A percentile compares a stretch with the other conserved stretches of the same genome.
Evolutionary conservation across 2,888 invertebrate genomes (phyloP).

Genomic region (Tromatobia lineatoria): DNA sequence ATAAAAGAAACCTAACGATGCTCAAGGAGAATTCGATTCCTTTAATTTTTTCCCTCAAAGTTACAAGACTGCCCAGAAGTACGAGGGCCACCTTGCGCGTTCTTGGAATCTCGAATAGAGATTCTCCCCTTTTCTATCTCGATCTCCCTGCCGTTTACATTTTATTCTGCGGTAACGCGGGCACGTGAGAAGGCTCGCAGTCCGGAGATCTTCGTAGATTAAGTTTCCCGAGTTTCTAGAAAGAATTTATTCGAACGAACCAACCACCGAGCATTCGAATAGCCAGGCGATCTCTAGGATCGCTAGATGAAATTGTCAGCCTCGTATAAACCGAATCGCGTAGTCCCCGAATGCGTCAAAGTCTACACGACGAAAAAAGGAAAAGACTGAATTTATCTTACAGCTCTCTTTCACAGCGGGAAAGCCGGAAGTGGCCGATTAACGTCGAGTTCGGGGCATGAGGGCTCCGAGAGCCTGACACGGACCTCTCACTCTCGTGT

Average conservation of each 20-base stretch:
- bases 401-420: conserved; percentile 33
- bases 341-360: background rate
- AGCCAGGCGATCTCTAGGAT: conserved; percentile 23
- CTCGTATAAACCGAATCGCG: background rate
- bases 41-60: conserved; percentile 55
- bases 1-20: no score
- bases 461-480: background rate
- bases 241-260: conserved; percentile 67
- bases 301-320: background rate
- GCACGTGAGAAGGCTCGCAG: conserved; percentile 12
- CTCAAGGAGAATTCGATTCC: conserved; percentile 2
- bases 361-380: conserved; percentile 17
- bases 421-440: conserved; percentile 74
- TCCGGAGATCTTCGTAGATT: conserved; percentile 73
- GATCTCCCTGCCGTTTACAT: conserved; percentile 62
- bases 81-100: conserved; percentile 75
- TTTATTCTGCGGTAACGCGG: conserved; percentile 68
- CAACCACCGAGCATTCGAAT: conserved; percentile 39
- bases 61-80: conserved; percentile 61
- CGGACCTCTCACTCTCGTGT: background rate
- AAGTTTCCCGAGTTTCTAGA: conserved; percentile 71
- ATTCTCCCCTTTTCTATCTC: conserved; percentile 40
- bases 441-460: conserved; percentile 57
- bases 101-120: conserved; percentile 78
- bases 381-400: background rate